phyloP scores from a whole-genome alignment of 2,113 vertebrate species.

The Pitta sordida region DNA sequence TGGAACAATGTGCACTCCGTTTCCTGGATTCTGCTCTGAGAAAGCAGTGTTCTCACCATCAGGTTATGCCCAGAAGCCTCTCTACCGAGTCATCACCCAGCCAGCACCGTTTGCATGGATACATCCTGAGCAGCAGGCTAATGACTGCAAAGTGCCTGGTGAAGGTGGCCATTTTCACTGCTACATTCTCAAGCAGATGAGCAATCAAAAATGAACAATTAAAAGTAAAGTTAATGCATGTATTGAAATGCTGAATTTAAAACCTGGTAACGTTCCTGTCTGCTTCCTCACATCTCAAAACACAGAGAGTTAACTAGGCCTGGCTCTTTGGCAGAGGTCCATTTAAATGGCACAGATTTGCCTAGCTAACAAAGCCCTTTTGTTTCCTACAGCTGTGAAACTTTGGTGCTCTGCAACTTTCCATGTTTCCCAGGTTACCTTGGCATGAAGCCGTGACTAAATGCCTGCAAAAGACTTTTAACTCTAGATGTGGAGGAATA shows the following conservation, averaged over 20 bases:
- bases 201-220: neutral
- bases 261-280: neutral
- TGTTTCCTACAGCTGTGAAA: constrained; percentile 21
- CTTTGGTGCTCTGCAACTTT: neutral
- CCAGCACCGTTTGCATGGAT: neutral
- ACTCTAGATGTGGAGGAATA: neutral
- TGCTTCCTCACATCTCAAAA: neutral
- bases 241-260: neutral
- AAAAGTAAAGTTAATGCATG: neutral
- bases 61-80: neutral
- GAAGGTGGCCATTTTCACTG: neutral
- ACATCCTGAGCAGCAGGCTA: neutral
- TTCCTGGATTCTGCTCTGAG: neutral
- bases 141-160: neutral
- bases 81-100: neutral
- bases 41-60: neutral
- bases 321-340: neutral
- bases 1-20: neutral
- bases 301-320: neutral
- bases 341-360: neutral
- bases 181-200: neutral
- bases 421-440: constrained; percentile 35
- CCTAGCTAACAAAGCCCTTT: constrained; percentile 38
- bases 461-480: constrained; percentile 4
- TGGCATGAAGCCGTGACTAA: constrained; percentile 15